phyloP scores from a whole-genome alignment of 2,113 vertebrate species.

The Gadus macrocephalus region DNA sequence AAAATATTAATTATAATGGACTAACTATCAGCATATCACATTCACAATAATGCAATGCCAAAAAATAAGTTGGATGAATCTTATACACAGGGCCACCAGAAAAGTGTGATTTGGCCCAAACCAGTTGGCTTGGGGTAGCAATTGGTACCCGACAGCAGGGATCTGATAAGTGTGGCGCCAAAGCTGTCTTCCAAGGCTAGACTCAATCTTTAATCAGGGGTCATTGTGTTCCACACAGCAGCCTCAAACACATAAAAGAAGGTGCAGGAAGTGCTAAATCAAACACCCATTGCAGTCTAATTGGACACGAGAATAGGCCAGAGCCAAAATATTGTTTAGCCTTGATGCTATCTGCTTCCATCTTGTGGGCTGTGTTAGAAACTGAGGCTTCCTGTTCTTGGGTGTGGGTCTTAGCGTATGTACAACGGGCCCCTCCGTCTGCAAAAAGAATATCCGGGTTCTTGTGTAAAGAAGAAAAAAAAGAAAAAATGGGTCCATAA shows the following conservation, averaged over 20 bases:
- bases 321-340: conserved; percentile 71
- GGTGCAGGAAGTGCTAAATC: conserved; percentile 67
- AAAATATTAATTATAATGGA: too few species aligned
- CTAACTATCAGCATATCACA: too few species aligned
- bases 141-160: conserved; percentile 44
- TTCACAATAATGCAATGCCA: too few species aligned
- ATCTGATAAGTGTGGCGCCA: conserved; percentile 70
- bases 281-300: conserved; percentile 65
- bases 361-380: conserved; percentile 83
- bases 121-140: conserved; percentile 51
- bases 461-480: conserved; percentile 68
- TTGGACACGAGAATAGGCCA: conserved; percentile 69
- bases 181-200: conserved; percentile 46
- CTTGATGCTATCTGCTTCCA: conserved; percentile 81
- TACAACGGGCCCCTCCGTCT: conserved; percentile 76
- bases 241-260: conserved; percentile 64
- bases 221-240: conserved; percentile 67
- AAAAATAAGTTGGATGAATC: too few species aligned
- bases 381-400: conserved; percentile 86
- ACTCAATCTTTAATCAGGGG: conserved; percentile 68
- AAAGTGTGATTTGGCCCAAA: conserved; percentile 3
- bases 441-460: conserved; percentile 84
- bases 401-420: conserved; percentile 71
- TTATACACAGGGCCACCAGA: too few species aligned
- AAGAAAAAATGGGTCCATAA: conserved; percentile 50